Base-by-base conservation (phyloP, 2,113 vertebrate genomes). In the Phalacrocorax brasilianus region DNA sequence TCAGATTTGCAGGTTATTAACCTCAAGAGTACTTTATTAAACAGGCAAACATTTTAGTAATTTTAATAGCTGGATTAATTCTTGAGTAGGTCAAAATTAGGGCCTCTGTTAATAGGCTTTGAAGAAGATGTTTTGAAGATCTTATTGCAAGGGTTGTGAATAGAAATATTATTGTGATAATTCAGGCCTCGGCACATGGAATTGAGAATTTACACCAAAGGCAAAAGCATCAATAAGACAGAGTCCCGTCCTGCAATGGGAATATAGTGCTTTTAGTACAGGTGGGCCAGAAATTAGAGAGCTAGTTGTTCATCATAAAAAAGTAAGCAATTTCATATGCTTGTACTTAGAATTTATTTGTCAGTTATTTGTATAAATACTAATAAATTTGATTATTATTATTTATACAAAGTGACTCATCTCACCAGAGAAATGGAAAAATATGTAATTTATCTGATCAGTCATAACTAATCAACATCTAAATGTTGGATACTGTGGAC, bases 11-110 rank as follows among this genome's bases (percentile, higher is more conserved):
- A 63, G 45, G 63, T 86, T 94, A 86, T 81, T 94, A 84, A 92
- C 72, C 61, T 92, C 52, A 63, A 88, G 82, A 86, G 27, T 86
- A 33, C 14, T 96, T 88, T 91, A 84, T 86, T 86, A 93, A 93
- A 68, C 26, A 92, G 19, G 50, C 19, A 95, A 96, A 94, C 14
- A 93, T 81, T 94, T 92, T 56, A 86, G 8, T n/a, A 74, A 88
- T 88, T 84, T 92, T 92, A 93, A 88, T 80, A 77, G 44, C 38
- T 58, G 44, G 18, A 74, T 80, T 93, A 80, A 81, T 88, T 91
- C 47, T 81, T 77, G 50, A 42, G 14, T 56, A 89, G 55, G 76
- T 93, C 72, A 94, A 92, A 93, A 93, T 90, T 75, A 86, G 6
- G 21, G 27, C 12, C 55, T 81, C 65, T 67, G 4, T 52, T 90